Evolutionary conservation across 2,888 invertebrate species (phyloP).

Genomic region (Hymenopus coronatus): DNA sequence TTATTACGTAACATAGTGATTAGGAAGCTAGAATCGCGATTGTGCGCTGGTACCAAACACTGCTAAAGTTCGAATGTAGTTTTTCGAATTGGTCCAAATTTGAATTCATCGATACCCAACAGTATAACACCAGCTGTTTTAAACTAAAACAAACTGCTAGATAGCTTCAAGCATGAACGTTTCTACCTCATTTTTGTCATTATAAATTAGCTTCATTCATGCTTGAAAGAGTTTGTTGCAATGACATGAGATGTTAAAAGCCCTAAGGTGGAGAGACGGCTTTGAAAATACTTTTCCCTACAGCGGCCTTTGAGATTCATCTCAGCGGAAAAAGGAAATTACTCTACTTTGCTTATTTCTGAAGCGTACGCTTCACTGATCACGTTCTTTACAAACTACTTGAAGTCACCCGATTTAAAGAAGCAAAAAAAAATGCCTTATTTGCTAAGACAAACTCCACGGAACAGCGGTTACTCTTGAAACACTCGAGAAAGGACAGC

Average conservation of each 20-base stretch:
- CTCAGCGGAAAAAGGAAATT: neutral
- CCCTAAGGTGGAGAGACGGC: neutral
- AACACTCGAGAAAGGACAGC: neutral
- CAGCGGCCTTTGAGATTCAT: neutral
- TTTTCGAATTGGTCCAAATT: too few relatives aligned
- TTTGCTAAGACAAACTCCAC: neutral
- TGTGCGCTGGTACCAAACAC: too few relatives aligned
- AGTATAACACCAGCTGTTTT: too few relatives aligned
- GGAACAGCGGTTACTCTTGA: neutral
- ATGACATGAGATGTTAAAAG: neutral
- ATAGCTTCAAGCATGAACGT: too few relatives aligned
- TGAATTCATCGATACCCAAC: too few relatives aligned
- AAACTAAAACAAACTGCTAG: too few relatives aligned
- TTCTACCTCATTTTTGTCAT: too few relatives aligned
- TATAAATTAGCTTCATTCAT: neutral
- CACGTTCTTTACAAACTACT: neutral
- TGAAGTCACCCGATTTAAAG: neutral
- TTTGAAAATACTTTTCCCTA: neutral
- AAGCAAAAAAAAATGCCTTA: neutral
- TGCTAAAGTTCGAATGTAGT: too few relatives aligned
- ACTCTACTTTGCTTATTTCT: neutral
- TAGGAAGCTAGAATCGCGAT: too few relatives aligned
- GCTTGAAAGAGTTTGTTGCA: neutral
- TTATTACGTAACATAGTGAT: too few relatives aligned
- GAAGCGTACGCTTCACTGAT: neutral